Evolutionary conservation across 2,888 invertebrate genomes (phyloP), one percentile per base, ranked within the genome.

Genomic region (Synergus laeviventris): DNA sequence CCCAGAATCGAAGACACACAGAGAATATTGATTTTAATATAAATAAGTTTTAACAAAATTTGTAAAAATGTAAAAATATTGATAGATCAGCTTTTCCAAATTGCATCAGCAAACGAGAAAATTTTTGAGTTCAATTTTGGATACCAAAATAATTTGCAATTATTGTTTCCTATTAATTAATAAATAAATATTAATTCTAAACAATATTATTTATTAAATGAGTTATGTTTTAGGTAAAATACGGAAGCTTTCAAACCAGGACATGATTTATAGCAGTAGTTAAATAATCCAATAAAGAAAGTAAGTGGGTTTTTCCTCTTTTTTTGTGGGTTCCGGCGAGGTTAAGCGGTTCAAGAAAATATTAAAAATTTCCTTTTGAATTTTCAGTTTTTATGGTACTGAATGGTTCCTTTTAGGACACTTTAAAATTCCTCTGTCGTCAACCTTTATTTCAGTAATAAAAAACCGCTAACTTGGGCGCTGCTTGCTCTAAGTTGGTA

Each of bases 301-400:
- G 4, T 66, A 66, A 70, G 70, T 70, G 70, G 70, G 70, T 54
- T 70, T 70, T 70, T 36, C 49, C 49, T 54, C 31, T 54, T 70
- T 70, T 66, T 45, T 70, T 45, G 45, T 21, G 70, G 70, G 24
- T 70, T 70, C 31, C 7, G 3, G 11, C 49, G 31, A 18, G n/a
- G 24, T 31, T 49, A 49, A 70, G 36, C 31, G 16, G 3, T 54
- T 31, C 49, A 70, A 70, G 49, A 70, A 70, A 70, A 49, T 31
- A 54, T 70, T 70, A n/a, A 49, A 70, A 70, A 31, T 49, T 70
- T 1, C 49, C 49, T 45, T 49, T 31, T n/a, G n/a, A 31, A 62
- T 62, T 62, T 62, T 11, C 18, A 62, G 11, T 70, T 70, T 70
- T 70, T 70, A 70, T 49, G 49, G n/a, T 5, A 54, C 5, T 11